Percentiles rank a stretch among this genome's conserved stretches.
phyloP scores from a whole-genome alignment of 2,113 vertebrate species.

The Oryzias woworae region DNA sequence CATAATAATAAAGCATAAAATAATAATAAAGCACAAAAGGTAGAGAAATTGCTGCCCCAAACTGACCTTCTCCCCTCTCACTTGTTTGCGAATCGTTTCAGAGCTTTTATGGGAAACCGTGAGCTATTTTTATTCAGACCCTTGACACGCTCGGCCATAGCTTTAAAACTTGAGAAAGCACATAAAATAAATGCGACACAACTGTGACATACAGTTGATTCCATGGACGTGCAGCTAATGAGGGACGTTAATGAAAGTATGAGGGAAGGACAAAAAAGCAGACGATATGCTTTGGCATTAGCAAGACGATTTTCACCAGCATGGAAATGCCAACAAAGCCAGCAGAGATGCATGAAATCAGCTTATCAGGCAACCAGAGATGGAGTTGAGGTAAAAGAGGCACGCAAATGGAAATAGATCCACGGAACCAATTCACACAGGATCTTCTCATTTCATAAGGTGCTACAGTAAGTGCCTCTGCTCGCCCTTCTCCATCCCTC shows the following conservation, averaged over 20 bases:
- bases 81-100: constrained; percentile 15
- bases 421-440: constrained; percentile 29
- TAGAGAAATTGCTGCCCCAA: constrained; percentile 4
- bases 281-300: constrained; percentile 54
- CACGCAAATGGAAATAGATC: constrained; percentile 34
- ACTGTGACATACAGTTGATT: constrained; percentile 14
- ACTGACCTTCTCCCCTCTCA: constrained; percentile 1
- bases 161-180: constrained; percentile 39
- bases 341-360: constrained; percentile 60
- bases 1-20: constrained; percentile 2
- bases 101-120: constrained; percentile 31
- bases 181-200: constrained; percentile 38
- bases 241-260: constrained; percentile 45
- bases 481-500: constrained; percentile 38
- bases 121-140: constrained; percentile 32
- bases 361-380: constrained; percentile 63
- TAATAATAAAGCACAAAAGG: constrained; percentile 1
- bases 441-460: constrained; percentile 53
- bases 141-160: constrained; percentile 36
- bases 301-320: constrained; percentile 39
- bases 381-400: constrained; percentile 60
- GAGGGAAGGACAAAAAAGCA: constrained; percentile 58
- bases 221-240: constrained; percentile 39
- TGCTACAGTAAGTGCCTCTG: constrained; percentile 64
- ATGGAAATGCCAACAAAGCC: constrained; percentile 40